phyloP scores from a whole-genome alignment of 2,888 invertebrate species.

The Pseudolycoriella hygida region DNA sequence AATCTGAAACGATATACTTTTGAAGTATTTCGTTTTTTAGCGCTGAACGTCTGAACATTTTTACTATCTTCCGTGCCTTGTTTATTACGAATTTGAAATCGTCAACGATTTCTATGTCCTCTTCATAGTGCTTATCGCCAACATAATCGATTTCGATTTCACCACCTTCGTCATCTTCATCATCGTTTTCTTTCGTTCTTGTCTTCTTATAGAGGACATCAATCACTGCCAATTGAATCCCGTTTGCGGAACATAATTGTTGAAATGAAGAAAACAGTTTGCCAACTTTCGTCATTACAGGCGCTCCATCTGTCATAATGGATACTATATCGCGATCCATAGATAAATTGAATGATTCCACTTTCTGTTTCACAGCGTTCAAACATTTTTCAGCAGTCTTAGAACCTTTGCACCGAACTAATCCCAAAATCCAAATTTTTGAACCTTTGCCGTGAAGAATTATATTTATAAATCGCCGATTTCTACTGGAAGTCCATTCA shows the following conservation, averaged over 20 bases:
- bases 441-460: background rate
- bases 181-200: too few species aligned
- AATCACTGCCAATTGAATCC: conserved; percentile 12
- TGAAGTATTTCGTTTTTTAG: background rate
- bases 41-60: background rate
- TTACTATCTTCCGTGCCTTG: too few species aligned
- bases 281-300: conserved; percentile 12
- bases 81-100: too few species aligned
- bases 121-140: too few species aligned
- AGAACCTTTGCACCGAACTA: conserved; percentile 11
- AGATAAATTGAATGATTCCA: conserved; percentile 10
- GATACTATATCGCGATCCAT: conserved; percentile 11
- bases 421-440: conserved; percentile 11
- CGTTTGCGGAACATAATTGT: conserved; percentile 14
- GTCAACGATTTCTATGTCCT: too few species aligned
- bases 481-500: conserved; percentile 8
- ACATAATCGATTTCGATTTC: background rate
- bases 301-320: conserved; percentile 12
- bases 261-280: conserved; percentile 10
- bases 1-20: background rate
- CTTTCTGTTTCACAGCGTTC: conserved; percentile 8
- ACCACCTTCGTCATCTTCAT: background rate
- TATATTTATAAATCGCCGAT: background rate
- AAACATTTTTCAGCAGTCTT: background rate
- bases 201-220: conserved; percentile 12